A percentile compares a stretch with the other conserved stretches of the same genome.
phyloP scores from a whole-genome alignment of 2,797 vertebrate species.

The Platalea minor region DNA sequence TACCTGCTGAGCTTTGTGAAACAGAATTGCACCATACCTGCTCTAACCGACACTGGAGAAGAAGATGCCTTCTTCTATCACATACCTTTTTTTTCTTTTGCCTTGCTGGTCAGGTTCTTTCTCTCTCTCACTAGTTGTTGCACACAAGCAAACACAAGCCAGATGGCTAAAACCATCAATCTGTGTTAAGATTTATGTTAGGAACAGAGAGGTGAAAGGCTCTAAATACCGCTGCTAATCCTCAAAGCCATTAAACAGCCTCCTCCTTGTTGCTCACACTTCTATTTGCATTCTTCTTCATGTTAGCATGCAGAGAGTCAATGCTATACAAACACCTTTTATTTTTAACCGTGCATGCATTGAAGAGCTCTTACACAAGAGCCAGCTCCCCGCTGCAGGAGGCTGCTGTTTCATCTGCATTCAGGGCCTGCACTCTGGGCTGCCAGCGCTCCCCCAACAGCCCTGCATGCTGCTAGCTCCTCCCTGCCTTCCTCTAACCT shows the following conservation, averaged over 20 bases:
- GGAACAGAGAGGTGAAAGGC: conserved; percentile 41
- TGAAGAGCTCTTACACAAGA: neutral
- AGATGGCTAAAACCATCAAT: conserved; percentile 42
- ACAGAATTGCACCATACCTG: neutral
- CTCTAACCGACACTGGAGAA: neutral
- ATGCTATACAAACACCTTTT: neutral
- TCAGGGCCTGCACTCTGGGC: neutral
- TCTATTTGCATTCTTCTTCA: conserved; percentile 21
- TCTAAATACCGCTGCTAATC: neutral
- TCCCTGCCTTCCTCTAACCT: neutral
- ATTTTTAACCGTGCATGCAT: neutral
- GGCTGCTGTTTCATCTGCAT: neutral
- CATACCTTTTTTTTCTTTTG: neutral
- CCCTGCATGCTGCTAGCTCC: neutral
- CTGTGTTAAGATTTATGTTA: conserved; percentile 24
- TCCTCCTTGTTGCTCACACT: neutral
- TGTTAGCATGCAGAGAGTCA: neutral
- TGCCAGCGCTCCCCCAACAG: neutral
- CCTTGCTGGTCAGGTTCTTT: conserved; percentile 5
- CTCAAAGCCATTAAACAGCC: conserved; percentile 32
- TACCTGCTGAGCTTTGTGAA: neutral
- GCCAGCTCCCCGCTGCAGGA: neutral
- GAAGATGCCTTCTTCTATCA: neutral
- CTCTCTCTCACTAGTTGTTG: neutral
- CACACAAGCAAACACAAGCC: neutral